Conservation (phyloP, 2,797 vertebrate genomes). For the Brachyrhaphis roseni region DNA sequence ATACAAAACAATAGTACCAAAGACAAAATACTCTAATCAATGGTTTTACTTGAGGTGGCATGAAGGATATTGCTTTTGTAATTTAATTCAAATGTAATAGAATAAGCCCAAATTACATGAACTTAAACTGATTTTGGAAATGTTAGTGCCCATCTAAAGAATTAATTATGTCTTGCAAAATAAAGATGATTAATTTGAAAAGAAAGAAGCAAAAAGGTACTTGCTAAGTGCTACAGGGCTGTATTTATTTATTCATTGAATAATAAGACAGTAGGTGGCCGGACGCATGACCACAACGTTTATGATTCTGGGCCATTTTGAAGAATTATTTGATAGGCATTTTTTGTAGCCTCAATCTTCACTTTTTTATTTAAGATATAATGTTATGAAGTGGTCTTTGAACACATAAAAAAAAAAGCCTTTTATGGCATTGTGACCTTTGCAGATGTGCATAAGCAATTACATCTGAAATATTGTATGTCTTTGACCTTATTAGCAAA, state of each 20-base stretch:
- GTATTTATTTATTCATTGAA: not conserved
- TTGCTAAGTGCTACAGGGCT: not conserved
- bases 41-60: not conserved
- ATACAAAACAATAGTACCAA: not conserved
- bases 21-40: not conserved
- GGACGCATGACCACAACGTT: not conserved
- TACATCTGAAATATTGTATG: slow-evolving; percentile 26
- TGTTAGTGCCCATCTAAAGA: not conserved
- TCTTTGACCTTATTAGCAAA: slow-evolving; percentile 26
- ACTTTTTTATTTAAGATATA: not conserved
- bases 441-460: slow-evolving; percentile 20
- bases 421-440: slow-evolving; percentile 43
- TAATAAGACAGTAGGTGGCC: not conserved
- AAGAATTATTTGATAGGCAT: not conserved
- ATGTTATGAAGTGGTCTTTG: not conserved
- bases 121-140: not conserved
- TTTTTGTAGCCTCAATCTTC: not conserved
- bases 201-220: not conserved
- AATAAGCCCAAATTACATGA: not conserved
- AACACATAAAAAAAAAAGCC: not conserved
- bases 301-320: not conserved
- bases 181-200: not conserved
- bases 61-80: not conserved
- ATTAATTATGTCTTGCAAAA: not conserved
- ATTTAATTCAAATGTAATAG: not conserved